A percentile compares a stretch with the other conserved stretches of the same genome.
These are phyloP conservation scores for Acanthopleura granulata DNA, from an alignment of 2,888 invertebrate genomes.

Conservation along the genomic window DNA sequence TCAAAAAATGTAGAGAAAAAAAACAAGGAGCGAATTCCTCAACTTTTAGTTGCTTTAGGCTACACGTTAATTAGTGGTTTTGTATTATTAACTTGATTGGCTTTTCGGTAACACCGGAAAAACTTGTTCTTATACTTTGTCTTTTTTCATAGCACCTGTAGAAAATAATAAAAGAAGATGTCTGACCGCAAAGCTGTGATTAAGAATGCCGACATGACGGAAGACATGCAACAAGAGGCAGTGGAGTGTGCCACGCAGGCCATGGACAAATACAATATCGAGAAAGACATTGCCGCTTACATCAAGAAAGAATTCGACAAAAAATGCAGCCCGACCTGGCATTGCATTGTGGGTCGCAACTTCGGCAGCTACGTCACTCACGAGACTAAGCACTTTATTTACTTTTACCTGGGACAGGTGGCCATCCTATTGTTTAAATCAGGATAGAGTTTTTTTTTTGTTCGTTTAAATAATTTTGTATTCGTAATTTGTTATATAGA, in stretches of 20 bases:
- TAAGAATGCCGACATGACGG: constrained; percentile 99
- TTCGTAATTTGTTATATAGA: too few relatives aligned
- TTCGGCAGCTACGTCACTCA: constrained; percentile 84
- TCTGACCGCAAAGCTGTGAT: constrained; percentile 88
- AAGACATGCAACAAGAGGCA: constrained; percentile 99
- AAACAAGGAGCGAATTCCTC: too few relatives aligned
- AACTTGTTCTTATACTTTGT: too few relatives aligned
- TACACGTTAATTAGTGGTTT: too few relatives aligned
- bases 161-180: constrained; percentile 30
- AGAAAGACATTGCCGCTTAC: constrained; percentile 99
- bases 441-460: constrained; percentile 77
- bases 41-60: too few relatives aligned
- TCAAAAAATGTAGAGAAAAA: too few relatives aligned
- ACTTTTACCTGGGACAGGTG: constrained; percentile 98
- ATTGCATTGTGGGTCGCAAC: constrained; percentile 98
- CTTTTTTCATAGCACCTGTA: too few relatives aligned
- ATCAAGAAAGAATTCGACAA: constrained; percentile 99
- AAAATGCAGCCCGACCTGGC: constrained; percentile 99
- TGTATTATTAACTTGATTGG: too few relatives aligned
- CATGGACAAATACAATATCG: constrained; percentile 99
- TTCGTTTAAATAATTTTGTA: too few relatives aligned
- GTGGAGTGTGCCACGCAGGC: constrained; percentile 99
- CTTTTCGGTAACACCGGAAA: too few relatives aligned
- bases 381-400: constrained; percentile 99
- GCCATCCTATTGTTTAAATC: constrained; percentile 98